Base-by-base conservation (phyloP, 2,888 invertebrate species). In the Ommatoiulus sabulosus region DNA sequence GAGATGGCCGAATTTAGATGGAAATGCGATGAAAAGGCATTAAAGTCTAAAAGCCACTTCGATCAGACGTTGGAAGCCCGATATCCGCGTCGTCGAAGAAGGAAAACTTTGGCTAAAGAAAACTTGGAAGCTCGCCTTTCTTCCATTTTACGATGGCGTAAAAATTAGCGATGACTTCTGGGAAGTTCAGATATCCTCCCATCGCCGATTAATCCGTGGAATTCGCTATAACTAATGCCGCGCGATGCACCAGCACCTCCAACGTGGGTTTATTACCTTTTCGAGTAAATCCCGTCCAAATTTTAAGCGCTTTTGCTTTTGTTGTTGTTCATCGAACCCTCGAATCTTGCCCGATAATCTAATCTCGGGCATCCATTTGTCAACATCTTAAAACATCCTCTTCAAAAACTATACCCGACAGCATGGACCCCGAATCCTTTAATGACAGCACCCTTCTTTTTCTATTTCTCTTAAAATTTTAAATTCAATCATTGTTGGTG, bases 1-100 rank as follows among this genome's bases (percentile, higher is more conserved):
- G 24, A 35, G 80, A 35, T 80, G 80, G 80, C 35, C 80, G 35
- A 80, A 35, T 80, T 80, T 12, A 20, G 80, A 35, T 80, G 35
- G 80, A 80, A 80, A 80, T 80, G 80, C 80, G 35, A 35, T 80
- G 35, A 80, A 35, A n/a, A 80, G 35, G 80, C 80, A 80, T 80
- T 35, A 35, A 15, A 80, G 35, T 12, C 80, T 35, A 80, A 80
- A 80, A 35, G 35, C 80, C 80, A 80, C 80, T 80, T 80, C 5
- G 35, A 24, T 20, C 35, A 80, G 35, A 52, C 52, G 52, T 52
- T 52, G 52, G 17, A 52, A 10, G 7, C 52, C 52, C 63, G 63
- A 63, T 63, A 63, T 63, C n/a, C 63, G 1, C 17, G n/a, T n/a
- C n/a, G n/a, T 20, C n/a, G 3, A 63, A n/a, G 7, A n/a, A 63